These are phyloP conservation scores for Drosophila borborema DNA, from an alignment of 2,888 invertebrate genomes.

Conservation along the genomic window DNA sequence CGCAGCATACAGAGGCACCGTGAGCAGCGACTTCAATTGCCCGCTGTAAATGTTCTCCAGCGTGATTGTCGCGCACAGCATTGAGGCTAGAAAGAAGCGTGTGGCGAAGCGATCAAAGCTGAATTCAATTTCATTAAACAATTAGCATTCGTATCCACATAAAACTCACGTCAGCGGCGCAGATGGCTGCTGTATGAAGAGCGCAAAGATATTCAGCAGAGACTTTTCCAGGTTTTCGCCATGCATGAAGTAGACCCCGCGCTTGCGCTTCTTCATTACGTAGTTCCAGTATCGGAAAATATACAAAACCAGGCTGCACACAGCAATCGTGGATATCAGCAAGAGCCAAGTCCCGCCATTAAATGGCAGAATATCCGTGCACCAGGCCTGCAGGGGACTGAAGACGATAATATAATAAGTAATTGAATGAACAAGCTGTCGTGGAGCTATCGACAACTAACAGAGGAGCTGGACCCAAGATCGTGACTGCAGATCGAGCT, in stretches of 20 bases:
- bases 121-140: background rate
- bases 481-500: constrained; percentile 82
- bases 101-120: constrained; percentile 75
- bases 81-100: constrained; percentile 77
- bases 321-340: constrained; percentile 60
- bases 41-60: constrained; percentile 84
- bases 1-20: constrained; percentile 78
- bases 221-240: constrained; percentile 60
- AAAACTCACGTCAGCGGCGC: constrained; percentile 66
- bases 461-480: constrained; percentile 83
- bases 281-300: constrained; percentile 62
- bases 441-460: constrained; percentile 38
- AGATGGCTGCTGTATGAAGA: constrained; percentile 84
- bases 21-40: constrained; percentile 82
- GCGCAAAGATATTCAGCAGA: constrained; percentile 77
- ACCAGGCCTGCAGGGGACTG: constrained; percentile 80
- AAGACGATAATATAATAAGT: background rate
- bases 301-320: constrained; percentile 73
- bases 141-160: background rate
- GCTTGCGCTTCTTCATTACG: background rate
- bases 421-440: fast-evolving
- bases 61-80: constrained; percentile 82
- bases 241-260: constrained; percentile 37
- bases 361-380: constrained; percentile 81
- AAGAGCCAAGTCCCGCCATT: constrained; percentile 72